Base-by-base conservation (phyloP, 2,888 invertebrate species). In the Dolichomitus sp. region DNA sequence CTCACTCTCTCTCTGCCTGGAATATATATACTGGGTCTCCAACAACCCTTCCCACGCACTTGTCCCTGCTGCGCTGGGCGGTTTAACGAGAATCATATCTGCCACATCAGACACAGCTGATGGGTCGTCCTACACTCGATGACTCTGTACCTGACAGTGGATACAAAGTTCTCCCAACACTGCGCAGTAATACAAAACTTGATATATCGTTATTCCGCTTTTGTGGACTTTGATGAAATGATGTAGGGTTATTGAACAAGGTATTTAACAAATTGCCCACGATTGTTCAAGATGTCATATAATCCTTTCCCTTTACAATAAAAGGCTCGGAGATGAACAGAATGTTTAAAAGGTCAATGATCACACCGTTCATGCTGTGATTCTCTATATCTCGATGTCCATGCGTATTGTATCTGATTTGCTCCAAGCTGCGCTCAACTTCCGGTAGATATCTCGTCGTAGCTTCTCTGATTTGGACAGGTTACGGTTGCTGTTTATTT, bases 51-150 rank as follows among this genome's bases (percentile, higher is more conserved):
- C 50, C 54, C 54, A 54, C 30, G 69, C 40, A 69, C 11, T n/a
- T 57, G n/a, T 17, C 17, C 57, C 76, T 23, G 76, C 80, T 76
- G 85, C 70, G 85, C 88, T 84, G 77, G 77, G 82, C 85, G 86
- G 86, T 88, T 91, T 89, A 90, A 91, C 90, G 90, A 89, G 90
- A 88, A 90, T 87, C 87, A 86, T 89, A 90, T 90, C 89, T 88
- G 88, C 83, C 89, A 88, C 88, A 89, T 87, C 88, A 87, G 87
- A 87, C 87, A 86, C 87, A 87, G 88, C 88, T 86, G 84, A 82
- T 86, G 86, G 85, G 30, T 52, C 40, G 17, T 63, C 40, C n/a
- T 63, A 52, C 40, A 61, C 40, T 50, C 42, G 66, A 59, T 66
- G 50, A 50, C 40, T 63, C 40, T 66, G 52, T 33, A 37, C 61